Conservation (phyloP, 2,113 vertebrate species). For the Spilogale gracilis region DNA sequence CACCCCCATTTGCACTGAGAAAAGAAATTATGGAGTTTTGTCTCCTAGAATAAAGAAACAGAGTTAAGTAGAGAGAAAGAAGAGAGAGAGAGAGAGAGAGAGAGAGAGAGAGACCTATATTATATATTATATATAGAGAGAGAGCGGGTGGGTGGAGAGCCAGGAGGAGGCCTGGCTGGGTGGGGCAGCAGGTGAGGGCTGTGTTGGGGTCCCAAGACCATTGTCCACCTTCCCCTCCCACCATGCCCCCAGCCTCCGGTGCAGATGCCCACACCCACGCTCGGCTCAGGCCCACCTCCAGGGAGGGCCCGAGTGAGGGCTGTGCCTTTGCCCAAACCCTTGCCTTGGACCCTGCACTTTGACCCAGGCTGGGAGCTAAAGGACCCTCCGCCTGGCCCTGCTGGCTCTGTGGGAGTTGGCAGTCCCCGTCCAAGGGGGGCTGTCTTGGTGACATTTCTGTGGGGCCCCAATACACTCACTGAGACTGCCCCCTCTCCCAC, state of each 20-base stretch:
- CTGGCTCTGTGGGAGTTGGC: not conserved
- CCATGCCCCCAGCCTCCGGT: not conserved
- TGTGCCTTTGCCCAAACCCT: constrained; percentile 7
- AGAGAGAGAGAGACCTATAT: constrained; percentile 24
- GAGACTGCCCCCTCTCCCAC: not conserved
- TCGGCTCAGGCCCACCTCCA: constrained; percentile 63
- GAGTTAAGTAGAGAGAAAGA: not conserved
- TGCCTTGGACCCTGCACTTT: constrained; percentile 55
- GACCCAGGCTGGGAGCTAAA: not conserved
- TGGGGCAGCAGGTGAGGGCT: not conserved
- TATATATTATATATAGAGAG: constrained; percentile 34
- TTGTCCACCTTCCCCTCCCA: rapidly evolving
- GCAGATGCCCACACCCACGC: not conserved
- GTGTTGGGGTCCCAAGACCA: not conserved
- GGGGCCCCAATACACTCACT: not conserved
- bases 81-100: not conserved
- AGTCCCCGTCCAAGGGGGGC: too few relatives aligned
- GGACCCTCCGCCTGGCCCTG: not conserved
- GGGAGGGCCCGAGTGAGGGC: not conserved
- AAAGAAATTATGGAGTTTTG: constrained; percentile 46
- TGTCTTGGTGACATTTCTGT: not conserved
- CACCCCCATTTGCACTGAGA: constrained; percentile 78
- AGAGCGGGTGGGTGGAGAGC: not conserved
- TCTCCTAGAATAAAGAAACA: constrained; percentile 65
- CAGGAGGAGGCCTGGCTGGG: not conserved